Percentiles rank a stretch among this genome's conserved stretches.
Evolutionary conservation across 92 coral and sea anemone genomes (phyloP).

Genomic region (Palythoa grandis): DNA sequence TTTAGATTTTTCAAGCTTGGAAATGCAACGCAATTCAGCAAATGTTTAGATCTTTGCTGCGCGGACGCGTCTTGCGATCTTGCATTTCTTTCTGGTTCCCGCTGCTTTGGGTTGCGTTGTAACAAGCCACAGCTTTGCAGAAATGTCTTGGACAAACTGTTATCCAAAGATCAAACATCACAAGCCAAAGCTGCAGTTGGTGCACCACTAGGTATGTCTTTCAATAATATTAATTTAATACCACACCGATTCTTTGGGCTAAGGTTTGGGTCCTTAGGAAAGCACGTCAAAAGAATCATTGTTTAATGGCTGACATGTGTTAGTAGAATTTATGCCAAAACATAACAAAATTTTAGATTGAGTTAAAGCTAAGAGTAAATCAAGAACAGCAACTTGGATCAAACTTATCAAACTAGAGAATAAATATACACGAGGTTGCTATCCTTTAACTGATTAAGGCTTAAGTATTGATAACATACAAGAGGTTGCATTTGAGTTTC

Average conservation of each 20-base stretch:
- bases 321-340: too few relatives aligned
- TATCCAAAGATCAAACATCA: constrained; percentile 15
- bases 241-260: too few relatives aligned
- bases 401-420: too few relatives aligned
- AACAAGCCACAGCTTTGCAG: constrained; percentile 23
- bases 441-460: too few relatives aligned
- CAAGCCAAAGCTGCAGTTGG: not conserved
- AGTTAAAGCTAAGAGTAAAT: too few relatives aligned
- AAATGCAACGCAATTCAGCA: constrained; percentile 13
- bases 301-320: too few relatives aligned
- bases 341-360: too few relatives aligned
- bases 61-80: constrained; percentile 28
- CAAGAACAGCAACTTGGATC: too few relatives aligned
- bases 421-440: too few relatives aligned
- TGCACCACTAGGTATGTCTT: constrained; percentile 5
- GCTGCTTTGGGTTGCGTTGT: constrained; percentile 29
- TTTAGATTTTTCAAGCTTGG: constrained; percentile 36
- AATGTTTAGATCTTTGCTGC: constrained; percentile 31
- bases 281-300: too few relatives aligned
- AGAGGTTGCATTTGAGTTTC: not conserved
- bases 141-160: constrained; percentile 6
- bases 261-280: too few relatives aligned
- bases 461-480: not conserved
- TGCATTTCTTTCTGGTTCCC: constrained; percentile 13
- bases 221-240: not conserved